Evolutionary conservation across 2,797 vertebrate species (phyloP), one percentile per base, ranked within the genome.

Genomic region (Acrossocheilus fasciatus): DNA sequence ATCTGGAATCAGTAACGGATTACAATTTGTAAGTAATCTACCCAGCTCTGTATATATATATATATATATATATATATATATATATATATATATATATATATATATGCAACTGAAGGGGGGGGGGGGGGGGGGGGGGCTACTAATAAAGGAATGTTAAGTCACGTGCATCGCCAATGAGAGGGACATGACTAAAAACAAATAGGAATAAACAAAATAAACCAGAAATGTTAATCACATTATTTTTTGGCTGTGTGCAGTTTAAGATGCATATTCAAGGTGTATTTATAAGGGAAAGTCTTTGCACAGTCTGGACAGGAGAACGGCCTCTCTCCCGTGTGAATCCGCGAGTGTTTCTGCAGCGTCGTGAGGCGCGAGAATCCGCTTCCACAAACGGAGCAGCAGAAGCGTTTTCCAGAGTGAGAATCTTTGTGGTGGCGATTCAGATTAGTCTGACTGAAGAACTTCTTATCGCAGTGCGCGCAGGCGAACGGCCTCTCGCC

Each of bases 301-400:
- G 62, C 83, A 68, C 74, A 84, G 12, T 77, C 23, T 39, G 74
- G 45, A 78, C 83, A 84, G 9, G 45, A 20, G 20, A 52, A 85
- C 7, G 83, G 74, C 7, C 36, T 78, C 62, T 85, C 83, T 77
- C 74, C 83, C 0, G 83, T 85, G 74, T 85, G 83, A 78, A 57
- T 78, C 23, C 83, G 30, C 64, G 36, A 69, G 83, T 85, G 74
- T 54, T 77, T 84, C 59, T 36, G 0, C 30, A 84, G 30, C 4
- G 74, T 77, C 23, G 34, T 2, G 18, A 18, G 20, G 11, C 82
- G 57, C 1, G 59, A 34, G 30, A 84, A 84, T 36, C 15, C 41
- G 0, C 14, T 36, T 78, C 83, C 83, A 78, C 83, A 85, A 17
- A 85, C 0, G 9, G 9, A 11, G 14, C 75, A 85, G 20, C 10